These are phyloP conservation scores for Oreochromis aureus DNA, from an alignment of 2,113 vertebrate species.

Conservation along the genomic window DNA sequence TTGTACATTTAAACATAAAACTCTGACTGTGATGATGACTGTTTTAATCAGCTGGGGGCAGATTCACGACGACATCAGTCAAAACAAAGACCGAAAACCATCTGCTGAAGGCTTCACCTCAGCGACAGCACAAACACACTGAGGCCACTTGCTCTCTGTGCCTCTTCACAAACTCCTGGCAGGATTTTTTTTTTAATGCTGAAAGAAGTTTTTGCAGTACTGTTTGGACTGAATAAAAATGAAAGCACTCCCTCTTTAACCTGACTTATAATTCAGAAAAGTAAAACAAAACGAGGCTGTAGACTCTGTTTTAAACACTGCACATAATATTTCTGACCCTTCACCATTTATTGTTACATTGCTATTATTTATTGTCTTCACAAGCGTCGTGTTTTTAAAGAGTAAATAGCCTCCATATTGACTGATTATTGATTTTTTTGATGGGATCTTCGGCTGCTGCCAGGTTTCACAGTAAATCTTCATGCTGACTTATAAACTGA, in stretches of 20 bases:
- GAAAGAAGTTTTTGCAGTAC: neutral
- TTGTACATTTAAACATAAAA: neutral
- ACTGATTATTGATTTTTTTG: neutral
- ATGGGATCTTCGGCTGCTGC: neutral
- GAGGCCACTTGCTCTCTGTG: neutral
- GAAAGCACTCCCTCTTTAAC: neutral
- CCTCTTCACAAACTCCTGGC: neutral
- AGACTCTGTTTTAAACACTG: rapidly evolving
- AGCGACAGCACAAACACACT: rapidly evolving
- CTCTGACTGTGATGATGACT: neutral
- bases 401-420: neutral
- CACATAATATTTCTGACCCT: neutral
- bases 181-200: neutral
- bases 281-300: neutral
- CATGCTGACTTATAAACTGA: neutral
- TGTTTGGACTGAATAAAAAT: neutral
- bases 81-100: neutral
- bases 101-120: neutral
- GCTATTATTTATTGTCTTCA: neutral
- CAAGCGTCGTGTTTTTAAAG: rapidly evolving
- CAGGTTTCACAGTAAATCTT: neutral
- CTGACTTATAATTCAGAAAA: neutral
- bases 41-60: neutral
- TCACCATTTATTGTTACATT: neutral
- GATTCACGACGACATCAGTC: neutral